Evolutionary conservation across 2,113 vertebrate genomes (phyloP), one percentile per base, ranked within the genome.

Genomic region (Plectropomus leopardus): DNA sequence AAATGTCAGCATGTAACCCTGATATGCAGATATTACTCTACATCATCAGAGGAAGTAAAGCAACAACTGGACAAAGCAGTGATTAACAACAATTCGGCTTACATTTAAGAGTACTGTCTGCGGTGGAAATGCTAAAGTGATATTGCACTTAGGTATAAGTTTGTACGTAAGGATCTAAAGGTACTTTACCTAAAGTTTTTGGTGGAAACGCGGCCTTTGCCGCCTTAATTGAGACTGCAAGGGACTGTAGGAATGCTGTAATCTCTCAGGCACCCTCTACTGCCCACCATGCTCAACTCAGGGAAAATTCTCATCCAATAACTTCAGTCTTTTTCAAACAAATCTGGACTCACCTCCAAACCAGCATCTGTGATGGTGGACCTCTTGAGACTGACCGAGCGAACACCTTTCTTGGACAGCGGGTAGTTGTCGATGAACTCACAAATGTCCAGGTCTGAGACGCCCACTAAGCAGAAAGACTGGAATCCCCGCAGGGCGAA

Each of bases 381-480:
- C 86, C 98, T 96, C 92, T 99, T 99, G 87, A 99, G 96, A 86
- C 98, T 99, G 93, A 99, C 97, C 44, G 98, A 98, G 87, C 97
- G 97, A 80, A 99, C 98, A 0, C 98, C 97, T 87, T 99, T 99
- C 95, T 99, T 99, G 89, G 98, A 99, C 83, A 99, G 95, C 0
- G 98, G 96, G 21, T 99, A 99, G 95, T 99, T 99, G 92, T 99
- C 98, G 80, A 99, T 99, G 94, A 99, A 99, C 92, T 99, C 98
- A 79, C 98, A 99, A 96, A 99, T 99, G 96, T 99, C 98, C 94
- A 99, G 94, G 92, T 99, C 98, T 0, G 98, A 99, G 86, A 99
- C 98, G 0, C 98, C 98, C n/a, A 99, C 98, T 23, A 99, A 92
- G 89, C 98, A 99, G 94, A 99, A 99, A 9, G 96, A 94, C 10